Conservation (phyloP, 2,888 invertebrate species). For the Hyalella azteca region DNA sequence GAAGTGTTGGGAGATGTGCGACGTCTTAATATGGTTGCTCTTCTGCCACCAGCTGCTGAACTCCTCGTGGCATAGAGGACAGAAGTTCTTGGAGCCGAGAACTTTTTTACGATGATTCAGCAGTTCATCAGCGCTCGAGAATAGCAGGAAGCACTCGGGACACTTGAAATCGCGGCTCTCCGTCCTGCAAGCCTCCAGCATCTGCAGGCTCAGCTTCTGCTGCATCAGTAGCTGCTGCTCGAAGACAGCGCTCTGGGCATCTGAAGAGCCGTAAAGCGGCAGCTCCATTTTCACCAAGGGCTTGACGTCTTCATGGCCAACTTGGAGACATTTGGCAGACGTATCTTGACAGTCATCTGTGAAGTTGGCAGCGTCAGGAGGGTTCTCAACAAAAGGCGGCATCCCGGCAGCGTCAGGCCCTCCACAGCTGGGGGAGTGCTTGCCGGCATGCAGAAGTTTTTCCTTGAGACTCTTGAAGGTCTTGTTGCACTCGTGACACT, state of each 20-base stretch:
- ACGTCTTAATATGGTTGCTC: slow-evolving; percentile 51
- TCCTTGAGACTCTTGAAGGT: slow-evolving; percentile 57
- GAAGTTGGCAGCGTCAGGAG: not conserved
- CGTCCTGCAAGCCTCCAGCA: slow-evolving; percentile 43
- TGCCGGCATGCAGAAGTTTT: slow-evolving; percentile 56
- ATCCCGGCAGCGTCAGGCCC: not conserved
- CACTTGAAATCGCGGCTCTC: slow-evolving; percentile 55
- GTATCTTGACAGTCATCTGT: too few relatives aligned
- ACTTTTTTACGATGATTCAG: slow-evolving; percentile 48
- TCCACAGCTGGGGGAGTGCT: slow-evolving; percentile 51
- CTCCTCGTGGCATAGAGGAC: slow-evolving; percentile 57
- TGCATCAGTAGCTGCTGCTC: not conserved
- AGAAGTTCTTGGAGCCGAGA: slow-evolving; percentile 47
- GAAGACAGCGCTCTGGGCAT: too few relatives aligned
- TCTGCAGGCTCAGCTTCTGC: not conserved
- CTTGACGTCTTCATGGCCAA: not conserved
- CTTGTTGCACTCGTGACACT: slow-evolving; percentile 54
- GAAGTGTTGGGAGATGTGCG: slow-evolving; percentile 46
- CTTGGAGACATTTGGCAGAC: not conserved
- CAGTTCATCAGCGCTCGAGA: slow-evolving; percentile 48
- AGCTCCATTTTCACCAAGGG: not conserved
- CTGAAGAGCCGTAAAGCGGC: not conserved
- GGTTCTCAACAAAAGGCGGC: not conserved
- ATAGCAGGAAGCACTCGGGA: slow-evolving; percentile 50
- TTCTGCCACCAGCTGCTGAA: slow-evolving; percentile 43